A percentile compares a stretch with the other conserved stretches of the same genome.
Conservation (phyloP, 2,113 vertebrate genomes). For the Lasiurus borealis region DNA sequence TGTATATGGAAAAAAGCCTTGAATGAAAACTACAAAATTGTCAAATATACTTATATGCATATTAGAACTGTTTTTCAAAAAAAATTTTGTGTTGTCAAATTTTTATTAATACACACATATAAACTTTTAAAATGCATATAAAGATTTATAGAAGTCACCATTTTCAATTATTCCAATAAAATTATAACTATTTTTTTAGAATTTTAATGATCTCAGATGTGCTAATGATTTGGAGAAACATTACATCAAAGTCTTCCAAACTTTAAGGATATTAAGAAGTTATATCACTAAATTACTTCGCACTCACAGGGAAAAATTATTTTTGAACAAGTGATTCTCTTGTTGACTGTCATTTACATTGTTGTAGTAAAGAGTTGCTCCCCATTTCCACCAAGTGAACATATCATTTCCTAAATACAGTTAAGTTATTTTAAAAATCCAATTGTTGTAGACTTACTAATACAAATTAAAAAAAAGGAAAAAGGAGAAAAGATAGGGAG, state of each 20-base stretch:
- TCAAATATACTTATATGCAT: not conserved
- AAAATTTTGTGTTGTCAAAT: not conserved
- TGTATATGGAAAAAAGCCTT: not conserved
- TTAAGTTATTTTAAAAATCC: not conserved
- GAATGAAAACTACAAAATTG: not conserved
- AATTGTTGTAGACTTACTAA: not conserved
- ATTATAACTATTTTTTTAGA: not conserved
- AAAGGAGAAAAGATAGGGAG: not conserved
- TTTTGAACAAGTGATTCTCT: slow-evolving; percentile 33
- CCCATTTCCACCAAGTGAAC: not conserved
- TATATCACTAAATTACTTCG: slow-evolving; percentile 45
- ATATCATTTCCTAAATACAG: not conserved
- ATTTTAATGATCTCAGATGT: not conserved
- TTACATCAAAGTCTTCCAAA: not conserved
- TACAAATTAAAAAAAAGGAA: not conserved
- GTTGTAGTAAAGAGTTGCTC: not conserved
- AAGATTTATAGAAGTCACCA: not conserved
- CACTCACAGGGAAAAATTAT: not conserved
- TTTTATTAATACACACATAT: not conserved
- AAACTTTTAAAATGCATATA: not conserved
- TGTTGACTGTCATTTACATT: not conserved
- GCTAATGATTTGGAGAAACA: not conserved
- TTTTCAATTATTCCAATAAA: not conserved
- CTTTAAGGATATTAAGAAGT: slow-evolving; percentile 17
- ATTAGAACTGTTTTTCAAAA: not conserved